phyloP scores from a whole-genome alignment of 2,113 vertebrate species.

The Blennius ocellaris region DNA sequence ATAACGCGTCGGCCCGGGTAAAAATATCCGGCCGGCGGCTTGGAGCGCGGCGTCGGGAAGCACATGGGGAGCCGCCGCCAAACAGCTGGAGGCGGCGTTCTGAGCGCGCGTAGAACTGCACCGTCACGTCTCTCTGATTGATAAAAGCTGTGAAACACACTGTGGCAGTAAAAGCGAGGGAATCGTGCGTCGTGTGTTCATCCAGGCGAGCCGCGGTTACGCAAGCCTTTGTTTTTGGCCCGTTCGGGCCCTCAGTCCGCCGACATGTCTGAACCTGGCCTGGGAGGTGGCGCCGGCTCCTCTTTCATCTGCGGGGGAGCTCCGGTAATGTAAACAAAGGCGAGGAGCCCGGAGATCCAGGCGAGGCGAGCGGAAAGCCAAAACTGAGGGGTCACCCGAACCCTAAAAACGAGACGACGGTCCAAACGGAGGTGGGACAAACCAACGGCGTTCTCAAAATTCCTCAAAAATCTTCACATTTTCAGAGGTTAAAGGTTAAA shows the following conservation, averaged over 20 bases:
- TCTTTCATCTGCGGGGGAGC: constrained; percentile 68
- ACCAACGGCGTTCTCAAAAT: too few species aligned
- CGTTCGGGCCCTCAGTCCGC: constrained; percentile 47
- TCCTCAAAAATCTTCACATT: too few species aligned
- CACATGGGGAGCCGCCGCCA: constrained; percentile 47
- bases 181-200: too few species aligned
- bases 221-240: constrained; percentile 60
- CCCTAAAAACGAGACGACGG: too few species aligned
- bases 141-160: too few species aligned
- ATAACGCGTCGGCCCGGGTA: constrained; percentile 34
- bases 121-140: too few species aligned
- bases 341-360: constrained; percentile 13
- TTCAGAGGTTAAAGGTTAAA: too few species aligned
- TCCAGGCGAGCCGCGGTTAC: constrained; percentile 32
- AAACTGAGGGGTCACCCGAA: too few species aligned
- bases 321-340: constrained; percentile 71
- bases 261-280: constrained; percentile 72
- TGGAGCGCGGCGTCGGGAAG: constrained; percentile 43
- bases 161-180: too few species aligned
- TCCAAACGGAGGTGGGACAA: too few species aligned
- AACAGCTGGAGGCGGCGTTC: constrained; percentile 11
- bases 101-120: too few species aligned
- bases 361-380: too few species aligned
- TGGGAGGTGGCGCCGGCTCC: constrained; percentile 54
- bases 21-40: constrained; percentile 22